A percentile compares a stretch with the other conserved stretches of the same genome.
Conservation (phyloP, 64 coral and sea anemone genomes). For the Orbicella faveolata region DNA sequence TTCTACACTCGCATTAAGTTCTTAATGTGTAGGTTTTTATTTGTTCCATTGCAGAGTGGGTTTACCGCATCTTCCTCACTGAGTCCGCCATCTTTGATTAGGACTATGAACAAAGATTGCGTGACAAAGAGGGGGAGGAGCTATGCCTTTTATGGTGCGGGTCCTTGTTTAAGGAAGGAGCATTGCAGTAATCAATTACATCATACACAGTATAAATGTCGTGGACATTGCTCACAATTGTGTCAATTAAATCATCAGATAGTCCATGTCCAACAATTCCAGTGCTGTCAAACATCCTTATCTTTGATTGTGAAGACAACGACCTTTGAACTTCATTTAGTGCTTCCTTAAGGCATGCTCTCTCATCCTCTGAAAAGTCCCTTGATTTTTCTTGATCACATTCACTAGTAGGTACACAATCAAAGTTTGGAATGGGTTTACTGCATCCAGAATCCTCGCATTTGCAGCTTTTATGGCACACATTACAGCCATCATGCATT, state of each 20-base stretch:
- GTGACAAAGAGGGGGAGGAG: too few species aligned
- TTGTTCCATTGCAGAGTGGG: too few species aligned
- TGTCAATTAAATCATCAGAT: background rate
- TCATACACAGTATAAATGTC: conserved; percentile 10
- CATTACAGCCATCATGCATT: conserved; percentile 11
- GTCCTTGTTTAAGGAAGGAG: too few species aligned
- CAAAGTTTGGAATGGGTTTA: conserved; percentile 19
- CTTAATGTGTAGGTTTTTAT: too few species aligned
- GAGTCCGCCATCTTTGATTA: too few species aligned
- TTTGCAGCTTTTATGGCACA: conserved; percentile 23
- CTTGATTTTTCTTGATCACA: background rate
- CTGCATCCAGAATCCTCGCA: background rate
- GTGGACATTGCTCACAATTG: conserved; percentile 4
- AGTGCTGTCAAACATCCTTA: conserved; percentile 10
- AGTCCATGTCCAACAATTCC: conserved; percentile 34
- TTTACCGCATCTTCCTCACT: too few species aligned
- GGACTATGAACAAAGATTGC: too few species aligned
- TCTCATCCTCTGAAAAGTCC: conserved; percentile 27
- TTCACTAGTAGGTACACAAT: background rate
- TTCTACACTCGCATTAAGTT: too few species aligned
- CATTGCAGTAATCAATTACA: too few species aligned
- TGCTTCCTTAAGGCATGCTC: conserved; percentile 21
- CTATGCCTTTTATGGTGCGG: too few species aligned
- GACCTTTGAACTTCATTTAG: conserved; percentile 35
- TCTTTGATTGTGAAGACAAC: background rate